These are phyloP conservation scores for Pocota personata DNA, from an alignment of 2,888 invertebrate genomes.

Conservation along the genomic window DNA sequence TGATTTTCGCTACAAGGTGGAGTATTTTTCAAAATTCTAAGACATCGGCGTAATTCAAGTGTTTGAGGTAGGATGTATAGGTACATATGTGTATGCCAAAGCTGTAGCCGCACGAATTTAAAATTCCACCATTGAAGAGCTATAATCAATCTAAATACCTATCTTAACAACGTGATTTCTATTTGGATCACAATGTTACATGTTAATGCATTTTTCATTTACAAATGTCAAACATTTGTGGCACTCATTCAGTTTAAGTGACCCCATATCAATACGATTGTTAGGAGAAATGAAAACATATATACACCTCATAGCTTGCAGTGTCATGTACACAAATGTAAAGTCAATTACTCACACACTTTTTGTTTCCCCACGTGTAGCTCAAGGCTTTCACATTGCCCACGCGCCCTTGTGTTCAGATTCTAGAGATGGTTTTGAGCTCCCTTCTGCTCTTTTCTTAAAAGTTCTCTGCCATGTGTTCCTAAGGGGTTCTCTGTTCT, in stretches of 20 bases:
- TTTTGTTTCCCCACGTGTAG: constrained; percentile 26
- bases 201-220: neutral
- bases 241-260: neutral
- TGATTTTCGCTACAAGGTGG: too few relatives aligned
- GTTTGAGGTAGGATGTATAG: too few relatives aligned
- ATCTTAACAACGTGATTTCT: neutral
- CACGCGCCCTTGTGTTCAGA: neutral
- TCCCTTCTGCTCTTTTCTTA: neutral
- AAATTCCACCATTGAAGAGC: too few relatives aligned
- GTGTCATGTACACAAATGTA: constrained; percentile 24
- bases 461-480: neutral
- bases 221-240: neutral
- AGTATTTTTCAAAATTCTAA: too few relatives aligned
- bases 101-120: too few relatives aligned
- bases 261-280: neutral
- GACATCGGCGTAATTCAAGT: too few relatives aligned
- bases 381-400: constrained; percentile 29
- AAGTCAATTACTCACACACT: constrained; percentile 25
- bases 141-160: neutral
- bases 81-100: too few relatives aligned
- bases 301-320: neutral
- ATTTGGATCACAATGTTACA: neutral
- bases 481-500: neutral
- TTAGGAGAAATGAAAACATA: neutral
- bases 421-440: constrained; percentile 2